phyloP scores from a whole-genome alignment of 1,140 invertebrate genomes.

The Zaprionus camerounensis region DNA sequence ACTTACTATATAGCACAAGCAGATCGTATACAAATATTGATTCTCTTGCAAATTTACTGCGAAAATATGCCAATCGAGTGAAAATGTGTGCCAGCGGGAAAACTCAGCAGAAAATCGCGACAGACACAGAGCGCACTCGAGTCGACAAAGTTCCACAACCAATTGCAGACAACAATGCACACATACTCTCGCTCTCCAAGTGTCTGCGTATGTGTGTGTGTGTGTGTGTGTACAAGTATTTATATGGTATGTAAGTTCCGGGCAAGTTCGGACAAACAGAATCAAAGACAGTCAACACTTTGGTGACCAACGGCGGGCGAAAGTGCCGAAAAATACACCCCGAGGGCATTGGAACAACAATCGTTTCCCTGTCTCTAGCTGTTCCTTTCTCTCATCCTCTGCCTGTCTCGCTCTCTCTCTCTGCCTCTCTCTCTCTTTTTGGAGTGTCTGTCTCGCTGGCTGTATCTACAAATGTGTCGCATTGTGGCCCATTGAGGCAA shows the following conservation, averaged over 20 bases:
- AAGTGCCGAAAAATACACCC: conserved; percentile 77
- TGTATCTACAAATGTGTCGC: conserved; percentile 64
- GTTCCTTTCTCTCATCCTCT: conserved; percentile 13
- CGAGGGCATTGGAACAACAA: conserved; percentile 66
- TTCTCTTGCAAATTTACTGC: conserved; percentile 11
- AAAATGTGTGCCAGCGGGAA: conserved; percentile 9
- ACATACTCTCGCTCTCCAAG: background rate
- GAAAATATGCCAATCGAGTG: conserved; percentile 35
- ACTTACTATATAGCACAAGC: background rate
- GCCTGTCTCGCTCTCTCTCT: background rate
- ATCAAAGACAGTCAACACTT: conserved; percentile 81
- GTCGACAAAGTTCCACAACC: conserved; percentile 14
- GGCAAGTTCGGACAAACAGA: conserved; percentile 68
- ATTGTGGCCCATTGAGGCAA: conserved; percentile 76
- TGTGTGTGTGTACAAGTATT: background rate
- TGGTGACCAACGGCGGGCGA: conserved; percentile 47
- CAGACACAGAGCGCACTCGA: conserved; percentile 23
- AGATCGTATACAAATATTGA: conserved; percentile 34
- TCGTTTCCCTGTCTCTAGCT: conserved; percentile 5
- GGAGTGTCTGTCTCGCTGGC: conserved; percentile 22
- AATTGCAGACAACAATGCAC: conserved; percentile 11
- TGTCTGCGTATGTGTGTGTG: background rate
- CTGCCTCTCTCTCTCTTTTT: background rate
- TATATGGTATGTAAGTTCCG: conserved; percentile 28
- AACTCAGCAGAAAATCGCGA: conserved; percentile 27